A percentile compares a stretch with the other conserved stretches of the same genome.
Evolutionary conservation across 2,113 vertebrate species (phyloP).

Genomic region (Lathamus discolor): DNA sequence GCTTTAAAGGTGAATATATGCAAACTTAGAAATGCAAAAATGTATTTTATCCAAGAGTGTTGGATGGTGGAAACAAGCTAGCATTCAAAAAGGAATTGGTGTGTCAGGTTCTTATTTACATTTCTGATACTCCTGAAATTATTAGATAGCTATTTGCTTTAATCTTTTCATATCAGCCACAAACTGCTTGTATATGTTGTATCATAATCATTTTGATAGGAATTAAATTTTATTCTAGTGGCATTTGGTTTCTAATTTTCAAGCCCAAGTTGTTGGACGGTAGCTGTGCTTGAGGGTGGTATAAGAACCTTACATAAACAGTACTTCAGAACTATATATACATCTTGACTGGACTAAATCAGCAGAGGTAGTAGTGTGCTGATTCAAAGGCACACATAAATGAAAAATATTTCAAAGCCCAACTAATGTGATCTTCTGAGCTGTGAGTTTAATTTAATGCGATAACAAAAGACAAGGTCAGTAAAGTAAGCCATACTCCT

Average conservation of each 20-base stretch:
- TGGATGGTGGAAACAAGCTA: constrained; percentile 11
- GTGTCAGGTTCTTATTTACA: constrained; percentile 68
- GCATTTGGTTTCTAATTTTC: constrained; percentile 50
- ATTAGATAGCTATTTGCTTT: constrained; percentile 73
- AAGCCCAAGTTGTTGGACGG: constrained; percentile 26
- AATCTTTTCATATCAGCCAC: constrained; percentile 64
- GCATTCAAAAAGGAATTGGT: constrained; percentile 23
- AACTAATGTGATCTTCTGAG: constrained; percentile 11
- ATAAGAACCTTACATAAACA: constrained; percentile 39
- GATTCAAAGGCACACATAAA: constrained; percentile 69
- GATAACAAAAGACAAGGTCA: constrained; percentile 57
- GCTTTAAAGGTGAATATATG: constrained; percentile 10
- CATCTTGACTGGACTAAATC: constrained; percentile 58
- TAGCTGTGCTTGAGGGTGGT: constrained; percentile 55
- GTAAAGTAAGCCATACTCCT: not conserved
- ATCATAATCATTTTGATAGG: constrained; percentile 47
- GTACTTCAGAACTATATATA: constrained; percentile 52
- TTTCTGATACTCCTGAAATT: constrained; percentile 73
- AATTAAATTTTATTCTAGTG: constrained; percentile 34
- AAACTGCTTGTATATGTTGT: constrained; percentile 57
- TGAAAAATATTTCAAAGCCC: constrained; percentile 70
- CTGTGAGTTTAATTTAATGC: not conserved
- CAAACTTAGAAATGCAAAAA: constrained; percentile 37
- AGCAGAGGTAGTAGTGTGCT: constrained; percentile 43
- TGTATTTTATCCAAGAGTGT: constrained; percentile 10